Percentiles rank a stretch among this genome's conserved stretches.
These are phyloP conservation scores for Luidia sarsii DNA, from an alignment of 53 echinoderm and acorn worm genomes.

Conservation along the genomic window DNA sequence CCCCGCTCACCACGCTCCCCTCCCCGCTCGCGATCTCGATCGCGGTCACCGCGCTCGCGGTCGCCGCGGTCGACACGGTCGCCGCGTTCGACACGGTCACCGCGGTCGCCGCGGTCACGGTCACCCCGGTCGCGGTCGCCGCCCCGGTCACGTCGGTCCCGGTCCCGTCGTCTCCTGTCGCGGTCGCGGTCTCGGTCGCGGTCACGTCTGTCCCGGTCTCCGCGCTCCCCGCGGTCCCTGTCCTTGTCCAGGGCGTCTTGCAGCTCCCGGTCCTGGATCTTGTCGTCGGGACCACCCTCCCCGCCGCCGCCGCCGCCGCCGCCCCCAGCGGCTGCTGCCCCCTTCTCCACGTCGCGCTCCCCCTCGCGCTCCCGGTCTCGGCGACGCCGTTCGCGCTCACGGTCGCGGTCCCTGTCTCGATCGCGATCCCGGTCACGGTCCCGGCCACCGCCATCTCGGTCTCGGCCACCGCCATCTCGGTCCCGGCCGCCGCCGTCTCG, in stretches of 20 bases:
- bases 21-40: slow-evolving; percentile 59
- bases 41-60: slow-evolving; percentile 43
- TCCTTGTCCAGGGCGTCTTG: slow-evolving; percentile 46
- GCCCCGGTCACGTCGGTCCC: slow-evolving; percentile 45
- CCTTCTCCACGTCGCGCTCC: slow-evolving; percentile 61
- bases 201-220: slow-evolving; percentile 53
- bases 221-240: too few relatives aligned
- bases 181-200: slow-evolving; percentile 46
- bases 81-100: slow-evolving; percentile 4
- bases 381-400: neutral
- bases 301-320: neutral
- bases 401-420: slow-evolving; percentile 20
- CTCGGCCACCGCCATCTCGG: slow-evolving; percentile 32
- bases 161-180: slow-evolving; percentile 29
- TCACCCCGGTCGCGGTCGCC: slow-evolving; percentile 55
- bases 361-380: slow-evolving; percentile 54
- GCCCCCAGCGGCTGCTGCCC: slow-evolving; percentile 4
- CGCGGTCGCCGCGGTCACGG: slow-evolving; percentile 57
- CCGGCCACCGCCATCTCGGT: slow-evolving; percentile 2
- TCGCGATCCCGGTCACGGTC: slow-evolving; percentile 42
- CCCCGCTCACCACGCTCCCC: slow-evolving; percentile 45
- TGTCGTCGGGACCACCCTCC: slow-evolving; percentile 24
- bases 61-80: slow-evolving; percentile 62
- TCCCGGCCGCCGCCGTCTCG: slow-evolving; percentile 50
- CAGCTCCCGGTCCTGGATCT: slow-evolving; percentile 13